Conservation (phyloP, 1,140 invertebrate species). For the Caerostris extrusa region DNA sequence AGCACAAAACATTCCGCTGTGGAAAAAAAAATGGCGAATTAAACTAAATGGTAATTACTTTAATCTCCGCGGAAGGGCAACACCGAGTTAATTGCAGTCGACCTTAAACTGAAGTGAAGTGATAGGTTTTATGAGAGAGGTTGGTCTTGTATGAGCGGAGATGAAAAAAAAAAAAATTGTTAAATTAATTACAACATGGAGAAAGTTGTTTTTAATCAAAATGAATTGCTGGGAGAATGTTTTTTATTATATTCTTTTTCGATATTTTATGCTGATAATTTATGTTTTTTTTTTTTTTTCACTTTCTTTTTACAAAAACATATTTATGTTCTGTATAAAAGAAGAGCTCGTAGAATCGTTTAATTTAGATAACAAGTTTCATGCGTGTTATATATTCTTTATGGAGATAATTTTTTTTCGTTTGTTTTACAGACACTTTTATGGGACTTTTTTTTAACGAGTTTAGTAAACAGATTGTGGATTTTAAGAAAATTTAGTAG, state of each 20-base stretch:
- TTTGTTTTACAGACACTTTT: no score
- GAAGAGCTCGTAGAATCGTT: background rate
- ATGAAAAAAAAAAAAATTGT: background rate
- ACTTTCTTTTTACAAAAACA: background rate
- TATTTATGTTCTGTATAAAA: background rate
- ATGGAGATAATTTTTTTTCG: no score
- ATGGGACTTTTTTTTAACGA: no score
- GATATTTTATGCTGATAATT: constrained; percentile 8
- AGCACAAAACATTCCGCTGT: background rate
- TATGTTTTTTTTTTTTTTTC: background rate
- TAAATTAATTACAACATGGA: constrained; percentile 32
- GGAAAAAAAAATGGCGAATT: background rate
- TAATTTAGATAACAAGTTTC: background rate
- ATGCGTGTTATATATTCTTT: no score
- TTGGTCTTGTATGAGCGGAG: background rate
- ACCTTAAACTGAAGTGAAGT: constrained; percentile 14
- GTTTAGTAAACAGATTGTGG: no score
- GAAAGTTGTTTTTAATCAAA: constrained; percentile 39
- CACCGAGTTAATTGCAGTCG: constrained; percentile 47
- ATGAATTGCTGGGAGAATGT: background rate
- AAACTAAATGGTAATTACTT: constrained; percentile 60
- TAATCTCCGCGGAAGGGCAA: constrained; percentile 42
- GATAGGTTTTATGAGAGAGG: constrained; percentile 6
- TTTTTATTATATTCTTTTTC: background rate
- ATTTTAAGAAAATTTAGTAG: no score